Evolutionary conservation across 2,797 vertebrate species (phyloP), one percentile per base, ranked within the genome.

Genomic region (Dendrocincla tyrannina): DNA sequence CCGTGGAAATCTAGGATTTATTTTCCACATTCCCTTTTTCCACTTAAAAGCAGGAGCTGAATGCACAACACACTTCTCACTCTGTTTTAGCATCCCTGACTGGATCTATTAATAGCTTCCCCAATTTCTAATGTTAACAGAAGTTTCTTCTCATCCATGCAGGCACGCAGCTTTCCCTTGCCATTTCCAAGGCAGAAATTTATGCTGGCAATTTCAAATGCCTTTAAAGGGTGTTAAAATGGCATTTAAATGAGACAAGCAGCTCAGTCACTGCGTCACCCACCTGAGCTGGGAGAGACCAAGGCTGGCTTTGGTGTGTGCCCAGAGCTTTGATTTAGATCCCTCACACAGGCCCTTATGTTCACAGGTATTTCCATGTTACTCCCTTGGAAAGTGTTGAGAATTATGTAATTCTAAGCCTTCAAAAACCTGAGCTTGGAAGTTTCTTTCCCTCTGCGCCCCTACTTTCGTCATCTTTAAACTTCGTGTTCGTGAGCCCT

Each of bases 1-100:
- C 12, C 2, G 66, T 53, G 78, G 75, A 93, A 94, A 84, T 56
- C 32, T 32, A 27, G 91, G 85, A 66, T 96, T 97, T 86, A 53
- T 92, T 89, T 89, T 60, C 81, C 93, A 56, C 33, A 13, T 47
- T 59, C 44, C 5, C 41, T 82, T 67, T 41, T 74, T 30, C 42
- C 79, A 59, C 37, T 68, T 62, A 59, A 82, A 91, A 95, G 88
- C 82, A 59, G 59, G 11, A 33, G 55, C 73, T 53, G 67, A 49
- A 88, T 91, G 79, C 83, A 14, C 6, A 1, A 16, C 22, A 9
- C 77, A 24, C 89, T 86, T 59, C 13, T 37, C 46, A 19, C 46
- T 18, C 20, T 11, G 82, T 64, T 84, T 32, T 23, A 79, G 69
- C 85, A 64, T 46, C 53, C 2, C 83, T 11, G n/a, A 53, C 46